A percentile compares a stretch with the other conserved stretches of the same genome.
phyloP scores from a whole-genome alignment of 2,888 invertebrate species.

The Homarus gammarus region DNA sequence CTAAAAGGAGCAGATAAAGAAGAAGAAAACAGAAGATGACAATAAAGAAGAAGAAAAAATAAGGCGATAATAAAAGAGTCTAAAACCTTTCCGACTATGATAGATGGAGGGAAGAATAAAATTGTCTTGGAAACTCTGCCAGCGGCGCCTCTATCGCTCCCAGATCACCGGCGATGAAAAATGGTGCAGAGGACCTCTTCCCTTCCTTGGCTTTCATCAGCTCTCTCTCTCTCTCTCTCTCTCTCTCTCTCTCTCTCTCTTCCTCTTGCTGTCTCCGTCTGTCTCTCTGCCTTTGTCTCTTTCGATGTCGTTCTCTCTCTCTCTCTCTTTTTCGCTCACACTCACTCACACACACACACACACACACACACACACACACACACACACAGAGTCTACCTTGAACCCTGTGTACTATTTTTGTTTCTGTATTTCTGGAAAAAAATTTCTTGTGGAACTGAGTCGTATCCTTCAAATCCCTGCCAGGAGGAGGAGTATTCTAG shows the following conservation, averaged over 20 bases:
- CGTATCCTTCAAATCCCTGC: no score
- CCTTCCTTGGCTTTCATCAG: background rate
- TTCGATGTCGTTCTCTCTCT: background rate
- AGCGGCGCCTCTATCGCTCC: background rate
- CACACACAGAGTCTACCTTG: no score
- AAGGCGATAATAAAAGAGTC: background rate
- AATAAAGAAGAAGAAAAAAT: no score
- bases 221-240: background rate
- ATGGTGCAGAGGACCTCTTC: background rate
- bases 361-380: no score
- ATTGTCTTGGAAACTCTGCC: constrained; percentile 24
- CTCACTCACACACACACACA: no score
- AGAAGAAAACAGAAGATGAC: no score
- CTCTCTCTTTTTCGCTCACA: background rate
- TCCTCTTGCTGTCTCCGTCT: no score
- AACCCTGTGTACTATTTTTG: no score
- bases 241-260: background rate
- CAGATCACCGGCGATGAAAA: background rate
- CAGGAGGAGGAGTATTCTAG: no score
- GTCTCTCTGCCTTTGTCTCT: background rate
- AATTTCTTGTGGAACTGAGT: no score
- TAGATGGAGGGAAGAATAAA: constrained; percentile 37
- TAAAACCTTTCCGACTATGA: constrained; percentile 11
- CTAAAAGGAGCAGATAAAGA: no score
- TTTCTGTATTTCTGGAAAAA: no score